Evolutionary conservation across 2,797 vertebrate genomes (phyloP), one percentile per base, ranked within the genome.

Genomic region (Lerista edwardsae): DNA sequence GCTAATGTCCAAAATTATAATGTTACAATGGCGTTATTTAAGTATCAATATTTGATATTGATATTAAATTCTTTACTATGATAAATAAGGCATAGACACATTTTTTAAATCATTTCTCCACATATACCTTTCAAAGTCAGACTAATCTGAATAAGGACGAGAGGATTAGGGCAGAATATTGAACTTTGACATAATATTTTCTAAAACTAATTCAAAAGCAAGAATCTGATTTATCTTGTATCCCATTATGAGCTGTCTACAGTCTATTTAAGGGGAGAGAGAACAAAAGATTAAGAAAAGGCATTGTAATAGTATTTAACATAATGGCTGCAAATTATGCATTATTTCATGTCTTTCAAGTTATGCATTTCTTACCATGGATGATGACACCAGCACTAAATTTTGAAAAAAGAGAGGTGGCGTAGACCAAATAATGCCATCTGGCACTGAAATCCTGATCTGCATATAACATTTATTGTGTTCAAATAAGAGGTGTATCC

Each of bases 191-290:
- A 76, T 68, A 77, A 34, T 90, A 86, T 4, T 65, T 67, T 85
- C 80, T 80, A 78, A 47, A 71, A 21, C 82, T 91, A 31, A 44
- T 36, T 78, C 85, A 90, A 64, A 92, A 87, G 68, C 29, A 89
- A 84, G 34, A 11, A 34, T 80, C 65, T 34, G 41, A 79, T 79
- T 68, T 51, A 65, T 67, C 31, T 76, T 44, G 39, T 83, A 25
- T 69, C n/a, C n/a, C 34, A 59, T 68, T 31, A n/a, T 57, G 62
- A 83, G 1, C 5, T n/a, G 11, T 19, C 19, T 69, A 73, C 23
- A 29, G 86, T 10, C 67, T 90, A 85, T 84, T 72, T 84, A 69
- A 83, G 85, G 29, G 29, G 90, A 84, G 75, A 61, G 34, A 65
- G 88, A 59, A 71, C 72, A 36, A 21, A 86, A 9, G 80, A 79